Evolutionary conservation across 2,797 vertebrate species (phyloP), one percentile per base, ranked within the genome.

Genomic region (Chromis chromis): DNA sequence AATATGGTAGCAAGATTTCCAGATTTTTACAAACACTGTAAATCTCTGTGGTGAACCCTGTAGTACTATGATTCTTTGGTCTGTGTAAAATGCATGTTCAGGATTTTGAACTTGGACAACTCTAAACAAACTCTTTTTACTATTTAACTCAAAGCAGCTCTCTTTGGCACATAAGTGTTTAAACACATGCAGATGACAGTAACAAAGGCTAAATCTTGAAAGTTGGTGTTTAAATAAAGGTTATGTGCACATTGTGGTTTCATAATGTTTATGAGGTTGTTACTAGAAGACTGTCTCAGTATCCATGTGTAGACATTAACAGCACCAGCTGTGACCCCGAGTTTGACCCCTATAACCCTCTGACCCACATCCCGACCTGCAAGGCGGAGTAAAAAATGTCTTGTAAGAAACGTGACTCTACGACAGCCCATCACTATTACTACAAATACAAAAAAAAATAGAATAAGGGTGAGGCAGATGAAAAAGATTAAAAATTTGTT

Each of bases 321-420:
- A 55, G 62, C 63, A 60, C 69, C 84, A 88, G 84, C 85, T 88
- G 87, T 70, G 50, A 88, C 79, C 82, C 42, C 39, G 2, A 6
- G 2, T 68, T 60, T 81, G 83, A 87, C 83, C 82, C 39, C 66
- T 4, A 0, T 42, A 17, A 78, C 79, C 81, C 28, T 63, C 33
- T 69, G 58, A 86, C 78, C 87, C 63, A 66, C 78, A 65, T 86
- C 44, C 57, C 46, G 66, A 69, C 75, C 59, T 74, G 48, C 70
- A 70, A 28, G 67, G 50, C 11, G n/a, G 62, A 40, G 24, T 65
- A 2, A 63, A 28, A 55, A 25, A 61, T 19, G 4, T 25, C 48
- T 6, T 2, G 3, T 11, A 36, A 49, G 6, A 73, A 60, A 59
- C 31, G 36, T 27, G 65, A n/a, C 48, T 36, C n/a, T 21, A 28